Percentiles rank a stretch among this genome's conserved stretches.
These are phyloP conservation scores for human DNA, from an alignment of 2,113 vertebrate genomes.

Conservation along the genomic window DNA sequence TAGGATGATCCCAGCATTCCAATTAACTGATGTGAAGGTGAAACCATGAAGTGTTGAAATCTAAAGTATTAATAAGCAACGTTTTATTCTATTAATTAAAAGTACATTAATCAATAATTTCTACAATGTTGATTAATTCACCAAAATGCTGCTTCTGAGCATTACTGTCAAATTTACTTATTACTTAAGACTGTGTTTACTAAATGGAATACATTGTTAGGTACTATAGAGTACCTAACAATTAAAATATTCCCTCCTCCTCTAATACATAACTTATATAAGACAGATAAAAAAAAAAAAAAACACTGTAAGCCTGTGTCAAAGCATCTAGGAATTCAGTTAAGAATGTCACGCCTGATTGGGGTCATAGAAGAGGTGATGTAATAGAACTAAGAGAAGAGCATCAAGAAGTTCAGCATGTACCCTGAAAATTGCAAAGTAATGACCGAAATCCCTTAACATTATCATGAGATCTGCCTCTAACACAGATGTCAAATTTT, in stretches of 20 bases:
- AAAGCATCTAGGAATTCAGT: background rate
- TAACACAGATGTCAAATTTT: background rate
- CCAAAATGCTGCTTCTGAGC: background rate
- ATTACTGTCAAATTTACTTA: background rate
- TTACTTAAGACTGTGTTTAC: background rate
- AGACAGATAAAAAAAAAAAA: background rate
- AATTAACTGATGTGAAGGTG: background rate
- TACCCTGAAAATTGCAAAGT: background rate
- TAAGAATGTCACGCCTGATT: background rate
- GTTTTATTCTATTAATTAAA: background rate
- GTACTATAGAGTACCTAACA: background rate
- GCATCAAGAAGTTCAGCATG: background rate
- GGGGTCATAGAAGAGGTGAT: background rate
- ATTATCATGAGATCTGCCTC: background rate
- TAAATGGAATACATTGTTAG: background rate
- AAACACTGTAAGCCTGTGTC: background rate
- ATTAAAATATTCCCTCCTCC: background rate
- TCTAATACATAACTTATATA: background rate
- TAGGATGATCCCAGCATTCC: background rate
- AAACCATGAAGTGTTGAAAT: background rate
- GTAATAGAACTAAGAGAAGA: background rate
- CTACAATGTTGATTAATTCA: background rate
- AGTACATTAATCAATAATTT: too few relatives aligned
- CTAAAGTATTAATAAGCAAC: background rate
- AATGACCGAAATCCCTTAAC: background rate